Base-by-base conservation (phyloP, 2,797 vertebrate species). In the Lithobates pipiens region DNA sequence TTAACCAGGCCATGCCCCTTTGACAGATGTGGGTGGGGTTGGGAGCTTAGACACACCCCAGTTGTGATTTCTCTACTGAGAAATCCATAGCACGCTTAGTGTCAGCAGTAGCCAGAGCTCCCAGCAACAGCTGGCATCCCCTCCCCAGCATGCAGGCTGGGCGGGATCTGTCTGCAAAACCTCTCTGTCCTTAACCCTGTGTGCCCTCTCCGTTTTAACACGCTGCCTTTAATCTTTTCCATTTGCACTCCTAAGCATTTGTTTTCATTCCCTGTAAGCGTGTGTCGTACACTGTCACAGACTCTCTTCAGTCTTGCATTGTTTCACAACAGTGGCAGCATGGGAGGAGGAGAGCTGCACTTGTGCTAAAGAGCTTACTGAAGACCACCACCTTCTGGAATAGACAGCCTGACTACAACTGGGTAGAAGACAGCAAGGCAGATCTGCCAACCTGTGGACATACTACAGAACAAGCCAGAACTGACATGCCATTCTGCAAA, bases 111-210 rank as follows among this genome's bases (percentile, higher is more conserved):
- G 85, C 76, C 67, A 57, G 74, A 83, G 80, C 80, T 78, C 75
- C 80, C 80, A 74, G 79, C 57, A 82, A 65, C 78, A 86, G 80
- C 84, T 81, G 84, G 72, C 63, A 81, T 68, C 36, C 74, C 67
- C 86, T 80, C 86, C 86, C 81, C 86, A 77, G 29, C 86, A 77
- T 80, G 86, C 74, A 75, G 63, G 29, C 86, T 57, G 86, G 86
- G 86, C 81, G 81, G 85, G 86, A 29, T 34, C 75, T 87, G 81
- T 73, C 67, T 86, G 85, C 80, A 18, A 21, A 23, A 13, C 5
- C 67, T 72, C 50, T 72, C 76, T 10, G 80, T 83, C 76, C 61
- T 83, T 87, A 87, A 87, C 85, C 85, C 85, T 76, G 70, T 83
- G 80, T 87, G 85, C 85, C 85, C 85, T 86, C 71, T 29, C 29